Percentiles rank a stretch among this genome's conserved stretches.
Evolutionary conservation across 1,140 invertebrate genomes (phyloP).

Genomic region (Anastatus disparis): DNA sequence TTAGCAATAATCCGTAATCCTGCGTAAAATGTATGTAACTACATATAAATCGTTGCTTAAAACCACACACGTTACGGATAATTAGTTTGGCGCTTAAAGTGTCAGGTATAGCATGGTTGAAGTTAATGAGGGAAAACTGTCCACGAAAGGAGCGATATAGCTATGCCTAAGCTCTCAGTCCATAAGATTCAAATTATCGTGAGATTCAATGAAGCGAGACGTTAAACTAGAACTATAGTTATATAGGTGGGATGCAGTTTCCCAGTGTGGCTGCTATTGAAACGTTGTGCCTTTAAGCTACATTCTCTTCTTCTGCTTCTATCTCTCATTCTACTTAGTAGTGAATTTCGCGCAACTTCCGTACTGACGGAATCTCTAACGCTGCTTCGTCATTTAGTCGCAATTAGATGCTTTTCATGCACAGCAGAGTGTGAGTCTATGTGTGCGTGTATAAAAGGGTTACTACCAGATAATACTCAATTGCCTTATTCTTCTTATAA

Average conservation of each 20-base stretch:
- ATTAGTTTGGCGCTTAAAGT: conserved; percentile 1
- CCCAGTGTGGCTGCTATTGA: background rate
- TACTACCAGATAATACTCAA: background rate
- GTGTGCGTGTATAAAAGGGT: too few relatives aligned
- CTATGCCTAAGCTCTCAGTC: too few relatives aligned
- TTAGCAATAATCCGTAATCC: too few relatives aligned
- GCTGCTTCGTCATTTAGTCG: background rate
- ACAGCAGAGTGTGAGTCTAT: too few relatives aligned
- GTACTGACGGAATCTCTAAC: background rate
- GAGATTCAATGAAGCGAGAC: background rate
- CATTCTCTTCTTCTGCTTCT: background rate
- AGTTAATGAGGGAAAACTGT: conserved; percentile 16
- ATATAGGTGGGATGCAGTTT: too few relatives aligned
- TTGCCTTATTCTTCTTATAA: too few relatives aligned
- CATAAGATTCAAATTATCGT: background rate
- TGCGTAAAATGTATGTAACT: too few relatives aligned
- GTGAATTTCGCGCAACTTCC: conserved; percentile 42
- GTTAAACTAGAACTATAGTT: too few relatives aligned
- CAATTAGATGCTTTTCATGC: conserved; percentile 35
- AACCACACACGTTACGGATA: conserved; percentile 4
- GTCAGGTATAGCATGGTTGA: background rate
- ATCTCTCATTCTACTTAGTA: conserved; percentile 42
- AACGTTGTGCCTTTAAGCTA: too few relatives aligned
- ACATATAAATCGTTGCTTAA: too few relatives aligned
- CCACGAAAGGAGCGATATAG: conserved; percentile 23